These are phyloP conservation scores for Sigmodon hispidus DNA, from an alignment of 2,113 vertebrate genomes.

Conservation along the genomic window DNA sequence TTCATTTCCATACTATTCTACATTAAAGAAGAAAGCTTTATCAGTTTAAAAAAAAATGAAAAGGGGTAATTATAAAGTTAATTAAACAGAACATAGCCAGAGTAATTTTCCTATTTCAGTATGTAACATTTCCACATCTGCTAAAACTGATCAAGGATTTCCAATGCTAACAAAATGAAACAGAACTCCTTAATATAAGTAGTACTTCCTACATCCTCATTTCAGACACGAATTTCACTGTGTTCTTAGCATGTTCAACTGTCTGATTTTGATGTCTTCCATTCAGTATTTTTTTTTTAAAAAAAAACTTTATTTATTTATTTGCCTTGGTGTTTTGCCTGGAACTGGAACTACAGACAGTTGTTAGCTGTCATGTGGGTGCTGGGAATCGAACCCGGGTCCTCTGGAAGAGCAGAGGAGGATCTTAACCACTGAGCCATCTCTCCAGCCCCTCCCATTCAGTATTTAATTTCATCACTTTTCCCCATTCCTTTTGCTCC, in stretches of 20 bases:
- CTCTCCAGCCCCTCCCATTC: too few relatives aligned
- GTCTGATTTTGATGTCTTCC: neutral
- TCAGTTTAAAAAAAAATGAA: neutral
- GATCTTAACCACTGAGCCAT: too few relatives aligned
- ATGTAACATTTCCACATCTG: neutral
- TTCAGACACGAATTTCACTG: neutral
- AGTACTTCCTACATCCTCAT: neutral
- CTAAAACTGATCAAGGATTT: neutral
- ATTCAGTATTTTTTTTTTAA: too few relatives aligned
- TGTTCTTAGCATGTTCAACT: neutral
- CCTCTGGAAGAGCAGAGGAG: too few relatives aligned
- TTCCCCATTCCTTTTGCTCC: neutral
- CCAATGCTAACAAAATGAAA: neutral
- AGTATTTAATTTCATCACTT: neutral
- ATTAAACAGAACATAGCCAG: neutral
- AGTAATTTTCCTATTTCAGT: neutral
- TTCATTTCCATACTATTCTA: conserved; percentile 9
- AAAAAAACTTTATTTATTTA: too few relatives aligned
- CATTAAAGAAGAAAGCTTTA: conserved; percentile 51
- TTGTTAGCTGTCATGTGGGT: too few relatives aligned
- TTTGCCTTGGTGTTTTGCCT: too few relatives aligned
- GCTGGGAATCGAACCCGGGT: too few relatives aligned
- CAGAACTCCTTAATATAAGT: neutral
- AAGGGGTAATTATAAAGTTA: conserved; percentile 18
- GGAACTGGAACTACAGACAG: too few relatives aligned